Evolutionary conservation across 1,140 invertebrate genomes (phyloP).

Genomic region (Parasteatoda tepidariorum): DNA sequence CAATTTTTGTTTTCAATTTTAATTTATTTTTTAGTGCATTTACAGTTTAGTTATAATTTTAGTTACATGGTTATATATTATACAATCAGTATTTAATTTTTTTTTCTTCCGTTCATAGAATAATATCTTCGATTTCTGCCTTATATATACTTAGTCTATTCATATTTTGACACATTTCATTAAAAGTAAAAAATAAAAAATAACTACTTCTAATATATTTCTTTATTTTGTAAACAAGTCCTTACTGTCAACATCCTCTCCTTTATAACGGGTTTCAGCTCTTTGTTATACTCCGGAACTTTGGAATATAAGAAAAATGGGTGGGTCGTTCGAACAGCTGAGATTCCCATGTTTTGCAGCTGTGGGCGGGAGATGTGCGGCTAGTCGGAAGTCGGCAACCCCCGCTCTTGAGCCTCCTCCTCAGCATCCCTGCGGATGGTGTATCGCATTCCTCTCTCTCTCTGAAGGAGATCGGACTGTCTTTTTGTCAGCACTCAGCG

Average conservation of each 20-base stretch:
- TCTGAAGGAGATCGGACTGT: background rate
- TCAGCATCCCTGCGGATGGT: conserved; percentile 3
- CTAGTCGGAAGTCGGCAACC: conserved; percentile 40
- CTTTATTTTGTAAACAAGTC: too few relatives aligned
- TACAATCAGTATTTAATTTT: too few relatives aligned
- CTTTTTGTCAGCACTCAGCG: background rate
- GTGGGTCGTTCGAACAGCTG: conserved; percentile 16
- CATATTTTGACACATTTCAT: too few relatives aligned
- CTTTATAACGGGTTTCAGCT: background rate
- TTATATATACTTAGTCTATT: too few relatives aligned
- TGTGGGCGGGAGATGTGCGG: conserved; percentile 4
- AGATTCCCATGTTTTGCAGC: conserved; percentile 28
- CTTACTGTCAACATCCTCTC: background rate
- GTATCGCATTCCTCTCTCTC: background rate
- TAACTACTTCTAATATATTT: too few relatives aligned
- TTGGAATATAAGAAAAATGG: background rate
- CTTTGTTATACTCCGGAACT: background rate
- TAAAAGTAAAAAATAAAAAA: too few relatives aligned
- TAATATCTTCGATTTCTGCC: too few relatives aligned
- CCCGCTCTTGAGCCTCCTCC: background rate
- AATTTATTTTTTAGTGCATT: too few relatives aligned
- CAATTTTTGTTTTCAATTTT: too few relatives aligned
- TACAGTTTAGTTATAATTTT: too few relatives aligned
- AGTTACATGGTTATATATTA: too few relatives aligned
- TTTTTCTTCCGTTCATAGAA: too few relatives aligned